These are phyloP conservation scores for Tiliqua scincoides DNA, from an alignment of 2,113 vertebrate genomes.

Conservation along the genomic window DNA sequence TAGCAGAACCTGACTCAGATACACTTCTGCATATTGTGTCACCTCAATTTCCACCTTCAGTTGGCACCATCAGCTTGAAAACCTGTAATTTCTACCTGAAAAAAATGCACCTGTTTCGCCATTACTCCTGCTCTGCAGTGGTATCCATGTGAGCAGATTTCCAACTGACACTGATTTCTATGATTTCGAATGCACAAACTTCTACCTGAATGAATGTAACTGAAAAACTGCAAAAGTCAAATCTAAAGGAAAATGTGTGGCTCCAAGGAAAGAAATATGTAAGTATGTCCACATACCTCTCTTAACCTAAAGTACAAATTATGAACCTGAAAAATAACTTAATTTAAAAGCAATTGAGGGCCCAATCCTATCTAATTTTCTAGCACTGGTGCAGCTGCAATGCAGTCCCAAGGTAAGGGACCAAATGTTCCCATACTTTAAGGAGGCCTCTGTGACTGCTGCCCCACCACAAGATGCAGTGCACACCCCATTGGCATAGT, in stretches of 20 bases:
- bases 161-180: background rate
- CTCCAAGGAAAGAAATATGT: too few species aligned
- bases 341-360: background rate
- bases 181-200: background rate
- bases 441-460: too few species aligned
- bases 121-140: background rate
- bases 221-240: background rate
- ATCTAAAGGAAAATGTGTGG: background rate
- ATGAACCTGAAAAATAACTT: background rate
- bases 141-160: background rate
- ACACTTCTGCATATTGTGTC: background rate
- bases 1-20: background rate
- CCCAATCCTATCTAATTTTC: too few species aligned
- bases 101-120: background rate
- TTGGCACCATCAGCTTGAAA: constrained; percentile 10
- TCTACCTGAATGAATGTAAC: background rate
- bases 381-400: too few species aligned
- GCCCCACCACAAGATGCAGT: too few species aligned
- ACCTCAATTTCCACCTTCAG: background rate
- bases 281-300: too few species aligned
- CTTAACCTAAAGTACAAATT: background rate
- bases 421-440: too few species aligned
- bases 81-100: constrained; percentile 16
- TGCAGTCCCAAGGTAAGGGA: too few species aligned
- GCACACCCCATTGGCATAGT: too few species aligned